These are phyloP conservation scores for Menura novaehollandiae DNA, from an alignment of 2,113 vertebrate genomes.

Conservation along the genomic window DNA sequence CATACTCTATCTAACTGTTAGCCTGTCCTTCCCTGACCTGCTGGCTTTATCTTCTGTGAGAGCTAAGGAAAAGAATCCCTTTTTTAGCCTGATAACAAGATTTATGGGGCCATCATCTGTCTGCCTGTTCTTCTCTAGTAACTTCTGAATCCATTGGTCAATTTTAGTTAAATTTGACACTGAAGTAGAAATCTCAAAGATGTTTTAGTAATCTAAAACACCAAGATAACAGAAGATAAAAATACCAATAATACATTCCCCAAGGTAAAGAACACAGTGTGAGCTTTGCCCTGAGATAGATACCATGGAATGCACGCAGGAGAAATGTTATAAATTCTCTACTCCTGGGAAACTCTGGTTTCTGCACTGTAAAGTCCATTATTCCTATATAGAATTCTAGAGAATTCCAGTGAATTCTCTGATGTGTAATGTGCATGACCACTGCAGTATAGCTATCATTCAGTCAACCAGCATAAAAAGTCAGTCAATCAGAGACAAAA, in stretches of 20 bases:
- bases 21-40: not conserved
- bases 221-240: not conserved
- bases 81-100: not conserved
- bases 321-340: not conserved
- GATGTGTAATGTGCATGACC: not conserved
- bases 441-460: not conserved
- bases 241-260: not conserved
- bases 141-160: not conserved
- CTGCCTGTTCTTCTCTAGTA: not conserved
- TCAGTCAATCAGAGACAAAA: not conserved
- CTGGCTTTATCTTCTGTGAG: not conserved
- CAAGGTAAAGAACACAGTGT: not conserved
- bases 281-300: not conserved
- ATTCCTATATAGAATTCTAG: not conserved
- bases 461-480: not conserved
- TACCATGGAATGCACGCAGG: not conserved
- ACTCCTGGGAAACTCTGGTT: not conserved
- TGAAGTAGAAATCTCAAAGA: not conserved
- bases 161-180: not conserved
- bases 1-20: not conserved
- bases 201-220: not conserved
- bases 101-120: not conserved
- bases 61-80: not conserved
- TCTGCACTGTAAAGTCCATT: not conserved
- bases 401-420: not conserved